Evolutionary conservation across 1,140 invertebrate genomes (phyloP).

Genomic region (Cherax quadricarinatus): DNA sequence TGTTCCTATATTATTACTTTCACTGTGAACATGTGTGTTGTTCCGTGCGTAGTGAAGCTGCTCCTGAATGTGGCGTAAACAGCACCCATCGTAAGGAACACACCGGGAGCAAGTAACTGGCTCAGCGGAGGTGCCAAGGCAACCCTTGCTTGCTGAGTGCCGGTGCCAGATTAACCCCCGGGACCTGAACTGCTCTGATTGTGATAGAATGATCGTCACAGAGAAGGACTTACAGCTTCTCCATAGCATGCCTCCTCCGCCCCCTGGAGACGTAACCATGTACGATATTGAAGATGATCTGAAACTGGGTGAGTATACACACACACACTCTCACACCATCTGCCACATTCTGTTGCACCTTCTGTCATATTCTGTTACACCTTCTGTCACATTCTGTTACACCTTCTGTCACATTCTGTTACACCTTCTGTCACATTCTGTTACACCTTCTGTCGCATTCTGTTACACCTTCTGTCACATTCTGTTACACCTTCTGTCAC

Average conservation of each 20-base stretch:
- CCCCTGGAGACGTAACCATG: slow-evolving; percentile 44
- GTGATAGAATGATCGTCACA: slow-evolving; percentile 42
- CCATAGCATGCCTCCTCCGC: slow-evolving; percentile 59
- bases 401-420: no score
- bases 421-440: no score
- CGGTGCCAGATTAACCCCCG: no score
- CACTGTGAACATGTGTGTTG: slow-evolving; percentile 68
- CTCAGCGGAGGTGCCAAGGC: background rate
- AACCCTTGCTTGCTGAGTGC: background rate
- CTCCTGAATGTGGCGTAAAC: slow-evolving; percentile 42
- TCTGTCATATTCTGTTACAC: background rate
- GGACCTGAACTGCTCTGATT: background rate
- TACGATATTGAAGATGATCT: slow-evolving; percentile 27
- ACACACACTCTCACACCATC: background rate
- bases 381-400: background rate
- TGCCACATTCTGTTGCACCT: background rate
- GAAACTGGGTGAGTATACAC: slow-evolving; percentile 42
- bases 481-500: no score
- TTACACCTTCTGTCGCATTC: no score
- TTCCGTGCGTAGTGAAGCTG: slow-evolving; percentile 40
- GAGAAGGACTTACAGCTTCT: slow-evolving; percentile 60
- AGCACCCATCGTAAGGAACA: background rate
- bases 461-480: no score
- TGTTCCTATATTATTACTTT: slow-evolving; percentile 67
- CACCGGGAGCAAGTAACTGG: slow-evolving; percentile 17